Evolutionary conservation across 2,113 vertebrate species (phyloP).

Genomic region (Athene cunicularia): DNA sequence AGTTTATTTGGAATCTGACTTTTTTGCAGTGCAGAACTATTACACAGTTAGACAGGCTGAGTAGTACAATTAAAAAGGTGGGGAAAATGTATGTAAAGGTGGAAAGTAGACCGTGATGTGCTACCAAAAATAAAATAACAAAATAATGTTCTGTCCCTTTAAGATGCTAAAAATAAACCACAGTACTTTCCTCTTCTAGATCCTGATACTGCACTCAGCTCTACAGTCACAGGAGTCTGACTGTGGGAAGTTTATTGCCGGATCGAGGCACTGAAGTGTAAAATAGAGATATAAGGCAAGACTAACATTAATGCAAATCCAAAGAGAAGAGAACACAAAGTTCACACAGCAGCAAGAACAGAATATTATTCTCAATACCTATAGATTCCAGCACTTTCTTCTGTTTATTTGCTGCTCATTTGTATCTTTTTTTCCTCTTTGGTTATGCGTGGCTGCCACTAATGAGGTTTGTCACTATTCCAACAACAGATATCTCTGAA

Average conservation of each 20-base stretch:
- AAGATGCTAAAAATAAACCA: conserved; percentile 49
- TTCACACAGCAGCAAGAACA: conserved; percentile 1
- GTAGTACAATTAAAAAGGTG: not conserved
- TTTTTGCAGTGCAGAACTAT: not conserved
- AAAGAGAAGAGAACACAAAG: conserved; percentile 31
- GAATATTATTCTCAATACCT: not conserved
- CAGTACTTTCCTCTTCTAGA: not conserved
- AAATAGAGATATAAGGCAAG: conserved; percentile 49
- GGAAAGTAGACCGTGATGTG: not conserved
- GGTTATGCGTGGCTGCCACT: not conserved
- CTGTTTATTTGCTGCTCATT: not conserved
- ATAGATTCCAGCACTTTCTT: not conserved
- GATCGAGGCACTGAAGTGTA: conserved; percentile 32
- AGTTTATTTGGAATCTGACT: not conserved
- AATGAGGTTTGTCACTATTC: conserved; percentile 9
- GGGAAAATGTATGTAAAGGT: not conserved
- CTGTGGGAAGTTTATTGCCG: not conserved
- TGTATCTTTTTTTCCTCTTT: not conserved
- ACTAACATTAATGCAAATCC: conserved; percentile 36
- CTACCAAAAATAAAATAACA: not conserved
- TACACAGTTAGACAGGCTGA: not conserved
- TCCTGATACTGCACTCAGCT: not conserved
- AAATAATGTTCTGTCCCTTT: conserved; percentile 17
- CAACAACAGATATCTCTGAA: not conserved
- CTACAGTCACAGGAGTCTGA: conserved; percentile 11